Conservation (phyloP, 2,113 vertebrate species). For the Prinia subflava region DNA sequence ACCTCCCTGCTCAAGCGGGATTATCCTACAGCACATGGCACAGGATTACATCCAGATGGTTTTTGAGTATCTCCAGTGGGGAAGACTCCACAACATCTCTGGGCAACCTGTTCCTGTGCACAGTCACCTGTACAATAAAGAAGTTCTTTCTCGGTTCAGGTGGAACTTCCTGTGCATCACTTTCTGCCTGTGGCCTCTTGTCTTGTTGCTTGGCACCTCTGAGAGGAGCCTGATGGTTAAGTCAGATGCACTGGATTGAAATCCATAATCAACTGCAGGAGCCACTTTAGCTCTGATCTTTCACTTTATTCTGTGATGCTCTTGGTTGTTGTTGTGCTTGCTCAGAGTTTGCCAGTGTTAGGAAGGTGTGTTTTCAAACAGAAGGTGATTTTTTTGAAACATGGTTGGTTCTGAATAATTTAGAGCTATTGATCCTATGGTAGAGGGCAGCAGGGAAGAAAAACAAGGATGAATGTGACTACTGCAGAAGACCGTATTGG, state of each 20-base stretch:
- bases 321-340: background rate
- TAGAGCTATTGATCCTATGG: background rate
- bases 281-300: background rate
- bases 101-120: background rate
- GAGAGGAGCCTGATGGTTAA: background rate
- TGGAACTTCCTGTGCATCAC: background rate
- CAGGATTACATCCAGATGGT: background rate
- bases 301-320: background rate
- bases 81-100: background rate
- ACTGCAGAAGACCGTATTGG: background rate
- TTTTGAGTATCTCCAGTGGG: background rate
- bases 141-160: background rate
- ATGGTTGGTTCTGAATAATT: background rate
- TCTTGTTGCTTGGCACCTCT: background rate
- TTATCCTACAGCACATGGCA: background rate
- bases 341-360: background rate
- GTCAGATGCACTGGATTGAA: background rate
- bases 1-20: background rate
- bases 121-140: accelerated
- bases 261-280: background rate
- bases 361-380: background rate
- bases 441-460: background rate
- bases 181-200: background rate
- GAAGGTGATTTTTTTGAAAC: background rate
- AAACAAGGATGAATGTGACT: background rate